Evolutionary conservation across 37 sponge, comb jelly and placozoan genomes (phyloP), one percentile per base, ranked within the genome.

Genomic region (Eunapius fragilis): DNA sequence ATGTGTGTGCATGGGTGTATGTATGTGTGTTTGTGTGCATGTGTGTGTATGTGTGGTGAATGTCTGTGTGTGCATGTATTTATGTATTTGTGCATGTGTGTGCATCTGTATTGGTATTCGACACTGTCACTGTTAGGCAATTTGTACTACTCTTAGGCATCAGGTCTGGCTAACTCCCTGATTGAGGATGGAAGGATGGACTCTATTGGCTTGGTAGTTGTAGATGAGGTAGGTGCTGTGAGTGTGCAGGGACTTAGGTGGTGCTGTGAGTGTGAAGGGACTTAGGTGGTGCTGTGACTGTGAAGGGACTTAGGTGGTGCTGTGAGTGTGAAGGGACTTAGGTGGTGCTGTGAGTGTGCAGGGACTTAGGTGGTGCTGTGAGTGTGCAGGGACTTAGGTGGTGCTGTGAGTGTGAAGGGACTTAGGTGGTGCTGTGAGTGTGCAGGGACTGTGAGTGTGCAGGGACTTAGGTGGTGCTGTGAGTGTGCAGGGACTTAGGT

Each of bases 151-250:
- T 17, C 31, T 22, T 67, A 94, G 93, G 96, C 93, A 3, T 96
- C 92, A 77, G 88, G 92, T 25, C 70, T 98, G 37, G 78, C 87
- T 72, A 98, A 92, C 84, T 88, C 93, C 2, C 79, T 98, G 83
- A 85, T 90, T 45, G 98, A 96, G 76, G 84, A 47, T 35, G 85
- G 80, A 49, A 70, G 91, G 35, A 27, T 95, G 49, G 30, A 67
- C 37, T 85, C 85, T 1, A 27, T 98, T 37, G 98, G 98, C 31
- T 71, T 98, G 75, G 89, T 90, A n/a, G 93, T 98, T 12, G 85
- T 95, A 13, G 98, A 98, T 80, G 98, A 96, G 89, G 95, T 91
- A 31, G 72, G 79, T 23, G 48, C 58, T 17, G 22, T 58, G 58
- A 17, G 22, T 31, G 72, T 26, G 69, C 7, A 37, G 4, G 41